Evolutionary conservation across 2,113 vertebrate genomes (phyloP), one percentile per base, ranked within the genome.

Genomic region (Zapornia atra): DNA sequence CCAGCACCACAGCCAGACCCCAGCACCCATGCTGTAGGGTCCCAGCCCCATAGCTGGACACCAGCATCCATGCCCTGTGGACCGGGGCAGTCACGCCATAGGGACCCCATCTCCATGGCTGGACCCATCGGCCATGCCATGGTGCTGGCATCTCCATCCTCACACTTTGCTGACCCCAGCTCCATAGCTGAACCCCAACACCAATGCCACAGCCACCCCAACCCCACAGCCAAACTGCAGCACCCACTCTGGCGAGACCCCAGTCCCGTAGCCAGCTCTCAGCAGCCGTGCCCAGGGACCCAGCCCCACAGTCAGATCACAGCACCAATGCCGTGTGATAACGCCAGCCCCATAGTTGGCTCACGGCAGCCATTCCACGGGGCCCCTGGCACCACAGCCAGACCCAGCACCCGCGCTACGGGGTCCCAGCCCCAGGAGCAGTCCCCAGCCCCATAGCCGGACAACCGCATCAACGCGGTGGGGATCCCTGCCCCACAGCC

Each of bases 91-190:
- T 14, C 31, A 18, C 7, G 70, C 11, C 36, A n/a, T 1, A 6
- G 18, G 7, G 19, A 64, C 16, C 10, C 17, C 75, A 59, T 24
- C 3, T 22, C 34, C 46, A 28, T 5, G 15, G 51, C 28, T 66
- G n/a, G 53, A 66, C n/a, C 17, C 6, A 10, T 14, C 0, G 21
- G 20, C 56, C 42, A 24, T 1, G 5, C 16, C 50, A 46, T 0
- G 34, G 69, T 4, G 8, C 59, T 21, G 26, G 16, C 15, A 84
- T 18, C 48, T 12, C 36, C 44, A 11, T 16, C 10, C 34, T 57
- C 5, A 4, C 46, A 59, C 22, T 34, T 48, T 21, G 26, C 46
- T 25, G 12, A 68, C 10, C 31, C 16, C 8, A 1, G 1, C 26
- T 33, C 46, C 46, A 18, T 2, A 21, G 15, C 16, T 38, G 12